Evolutionary conservation across 2,797 vertebrate genomes (phyloP).

Genomic region (Ciconia nigra): DNA sequence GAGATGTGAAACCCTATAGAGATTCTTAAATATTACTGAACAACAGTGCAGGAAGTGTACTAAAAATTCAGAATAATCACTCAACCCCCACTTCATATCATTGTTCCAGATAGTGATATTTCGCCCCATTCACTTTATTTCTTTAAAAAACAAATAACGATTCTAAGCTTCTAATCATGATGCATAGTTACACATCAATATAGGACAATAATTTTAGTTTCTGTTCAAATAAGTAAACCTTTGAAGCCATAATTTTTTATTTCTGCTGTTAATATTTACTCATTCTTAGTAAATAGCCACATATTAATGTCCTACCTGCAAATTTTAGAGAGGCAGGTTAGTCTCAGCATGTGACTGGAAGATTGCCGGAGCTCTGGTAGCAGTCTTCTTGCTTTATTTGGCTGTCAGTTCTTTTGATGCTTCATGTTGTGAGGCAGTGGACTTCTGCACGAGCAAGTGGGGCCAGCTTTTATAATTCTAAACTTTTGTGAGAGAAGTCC

Average conservation of each 20-base stretch:
- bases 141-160: background rate
- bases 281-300: background rate
- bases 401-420: background rate
- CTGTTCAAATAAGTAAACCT: background rate
- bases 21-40: background rate
- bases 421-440: background rate
- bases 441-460: rapidly evolving
- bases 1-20: background rate
- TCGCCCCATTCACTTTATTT: background rate
- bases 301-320: background rate
- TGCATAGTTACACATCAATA: background rate
- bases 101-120: background rate
- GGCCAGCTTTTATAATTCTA: background rate
- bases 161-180: background rate
- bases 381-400: rapidly evolving
- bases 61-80: background rate
- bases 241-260: background rate
- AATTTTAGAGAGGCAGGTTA: background rate
- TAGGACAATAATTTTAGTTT: background rate
- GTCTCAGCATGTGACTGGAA: background rate
- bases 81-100: background rate
- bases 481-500: background rate
- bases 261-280: background rate
- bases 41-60: background rate
- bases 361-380: background rate